A percentile compares a stretch with the other conserved stretches of the same genome.
These are phyloP conservation scores for Neodiprion virginianus DNA, from an alignment of 1,140 invertebrate genomes.

Conservation along the genomic window DNA sequence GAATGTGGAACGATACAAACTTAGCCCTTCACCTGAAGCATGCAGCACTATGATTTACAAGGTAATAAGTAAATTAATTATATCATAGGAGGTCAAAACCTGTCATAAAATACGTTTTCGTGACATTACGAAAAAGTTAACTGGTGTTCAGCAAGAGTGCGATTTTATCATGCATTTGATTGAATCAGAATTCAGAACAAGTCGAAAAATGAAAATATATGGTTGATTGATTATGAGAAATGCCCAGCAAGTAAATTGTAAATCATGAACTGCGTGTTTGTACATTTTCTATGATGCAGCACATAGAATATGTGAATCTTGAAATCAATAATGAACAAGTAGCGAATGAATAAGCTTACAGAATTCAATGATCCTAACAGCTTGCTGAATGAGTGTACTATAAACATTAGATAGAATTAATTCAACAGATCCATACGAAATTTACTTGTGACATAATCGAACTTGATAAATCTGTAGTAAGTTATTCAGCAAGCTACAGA, in stretches of 20 bases:
- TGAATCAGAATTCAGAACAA: too few relatives aligned
- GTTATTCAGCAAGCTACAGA: slow-evolving; percentile 2
- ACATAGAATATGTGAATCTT: not conserved
- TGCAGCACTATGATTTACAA: too few relatives aligned
- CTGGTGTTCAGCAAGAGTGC: too few relatives aligned
- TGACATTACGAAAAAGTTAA: too few relatives aligned
- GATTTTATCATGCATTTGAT: too few relatives aligned
- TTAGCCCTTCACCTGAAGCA: too few relatives aligned
- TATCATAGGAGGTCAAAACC: too few relatives aligned
- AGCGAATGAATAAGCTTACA: not conserved
- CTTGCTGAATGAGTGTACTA: not conserved
- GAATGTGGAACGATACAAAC: too few relatives aligned
- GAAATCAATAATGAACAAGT: not conserved
- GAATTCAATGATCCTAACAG: not conserved
- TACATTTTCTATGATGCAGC: not conserved
- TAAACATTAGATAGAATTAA: not conserved
- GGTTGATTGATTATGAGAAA: too few relatives aligned
- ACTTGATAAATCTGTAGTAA: not conserved
- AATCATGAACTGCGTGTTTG: not conserved
- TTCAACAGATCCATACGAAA: not conserved
- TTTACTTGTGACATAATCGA: not conserved
- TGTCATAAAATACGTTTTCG: too few relatives aligned
- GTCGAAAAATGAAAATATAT: too few relatives aligned
- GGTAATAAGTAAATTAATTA: too few relatives aligned
- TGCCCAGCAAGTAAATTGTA: not conserved